phyloP scores from a whole-genome alignment of 2,113 vertebrate genomes.

The Speoplatyrhinus poulsoni region DNA sequence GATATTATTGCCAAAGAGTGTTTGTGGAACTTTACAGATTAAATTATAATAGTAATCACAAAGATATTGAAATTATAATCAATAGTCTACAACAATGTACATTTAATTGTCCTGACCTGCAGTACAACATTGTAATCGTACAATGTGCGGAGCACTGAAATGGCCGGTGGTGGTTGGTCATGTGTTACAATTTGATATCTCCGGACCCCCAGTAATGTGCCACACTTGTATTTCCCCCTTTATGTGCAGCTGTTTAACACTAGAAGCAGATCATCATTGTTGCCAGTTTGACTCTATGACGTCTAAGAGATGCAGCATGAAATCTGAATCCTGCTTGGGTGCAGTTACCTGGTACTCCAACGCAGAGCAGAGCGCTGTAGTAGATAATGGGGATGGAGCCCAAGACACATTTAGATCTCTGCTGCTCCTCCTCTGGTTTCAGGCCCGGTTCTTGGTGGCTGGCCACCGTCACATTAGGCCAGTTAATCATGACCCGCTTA shows the following conservation, averaged over 20 bases:
- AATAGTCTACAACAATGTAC: too few species aligned
- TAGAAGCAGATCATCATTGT: neutral
- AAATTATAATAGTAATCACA: too few species aligned
- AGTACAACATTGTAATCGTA: too few species aligned
- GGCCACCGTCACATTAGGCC: constrained; percentile 72
- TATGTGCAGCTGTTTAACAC: neutral
- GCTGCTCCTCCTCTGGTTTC: constrained; percentile 39
- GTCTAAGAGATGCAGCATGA: neutral
- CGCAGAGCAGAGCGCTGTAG: constrained; percentile 87
- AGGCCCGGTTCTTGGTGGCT: constrained; percentile 32
- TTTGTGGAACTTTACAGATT: too few species aligned
- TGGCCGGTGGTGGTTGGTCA: neutral
- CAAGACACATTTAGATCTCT: constrained; percentile 81
- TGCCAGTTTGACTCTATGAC: too few species aligned
- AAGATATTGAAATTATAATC: too few species aligned
- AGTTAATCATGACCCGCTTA: constrained; percentile 58
- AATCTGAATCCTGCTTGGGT: neutral
- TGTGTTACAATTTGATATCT: neutral
- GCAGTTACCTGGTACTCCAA: constrained; percentile 87
- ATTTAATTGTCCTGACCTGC: too few species aligned
- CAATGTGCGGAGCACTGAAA: neutral
- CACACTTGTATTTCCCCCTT: neutral
- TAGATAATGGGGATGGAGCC: constrained; percentile 84
- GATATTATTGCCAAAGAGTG: too few species aligned
- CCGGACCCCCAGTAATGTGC: neutral